Evolutionary conservation across 2,888 invertebrate genomes (phyloP).

Genomic region (Agapostemon virescens): DNA sequence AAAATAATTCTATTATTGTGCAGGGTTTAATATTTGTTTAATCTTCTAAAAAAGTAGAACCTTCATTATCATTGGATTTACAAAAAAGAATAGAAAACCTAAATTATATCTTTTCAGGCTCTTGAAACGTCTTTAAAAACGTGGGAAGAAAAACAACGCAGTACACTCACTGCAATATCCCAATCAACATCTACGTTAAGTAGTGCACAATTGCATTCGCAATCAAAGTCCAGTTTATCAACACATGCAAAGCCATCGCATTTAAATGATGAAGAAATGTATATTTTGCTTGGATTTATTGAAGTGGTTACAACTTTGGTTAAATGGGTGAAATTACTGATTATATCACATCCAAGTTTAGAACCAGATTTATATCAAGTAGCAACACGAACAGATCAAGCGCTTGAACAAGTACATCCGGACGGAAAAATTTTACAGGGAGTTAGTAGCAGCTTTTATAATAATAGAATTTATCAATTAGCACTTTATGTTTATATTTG

Average conservation of each 20-base stretch:
- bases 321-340: conserved; percentile 88
- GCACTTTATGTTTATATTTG: background rate
- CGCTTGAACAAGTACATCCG: conserved; percentile 89
- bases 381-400: conserved; percentile 87
- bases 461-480: background rate
- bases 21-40: too few species aligned
- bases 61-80: too few species aligned
- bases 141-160: conserved; percentile 92
- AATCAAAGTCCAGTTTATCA: conserved; percentile 72
- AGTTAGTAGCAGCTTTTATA: conserved; percentile 76
- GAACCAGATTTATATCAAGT: conserved; percentile 89
- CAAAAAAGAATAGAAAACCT: too few species aligned
- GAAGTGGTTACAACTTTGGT: conserved; percentile 92
- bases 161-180: conserved; percentile 79
- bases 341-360: conserved; percentile 85
- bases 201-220: conserved; percentile 67
- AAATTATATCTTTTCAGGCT: conserved; percentile 81
- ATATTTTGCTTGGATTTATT: conserved; percentile 88
- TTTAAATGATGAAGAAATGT: conserved; percentile 85
- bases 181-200: conserved; percentile 73
- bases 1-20: too few species aligned
- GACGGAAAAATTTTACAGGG: conserved; percentile 91
- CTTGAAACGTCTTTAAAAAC: conserved; percentile 93
- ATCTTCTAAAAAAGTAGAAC: too few species aligned
- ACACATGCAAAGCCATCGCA: conserved; percentile 82